Base-by-base conservation (phyloP, 1,140 invertebrate species). In the Heliconius hewitsoni region DNA sequence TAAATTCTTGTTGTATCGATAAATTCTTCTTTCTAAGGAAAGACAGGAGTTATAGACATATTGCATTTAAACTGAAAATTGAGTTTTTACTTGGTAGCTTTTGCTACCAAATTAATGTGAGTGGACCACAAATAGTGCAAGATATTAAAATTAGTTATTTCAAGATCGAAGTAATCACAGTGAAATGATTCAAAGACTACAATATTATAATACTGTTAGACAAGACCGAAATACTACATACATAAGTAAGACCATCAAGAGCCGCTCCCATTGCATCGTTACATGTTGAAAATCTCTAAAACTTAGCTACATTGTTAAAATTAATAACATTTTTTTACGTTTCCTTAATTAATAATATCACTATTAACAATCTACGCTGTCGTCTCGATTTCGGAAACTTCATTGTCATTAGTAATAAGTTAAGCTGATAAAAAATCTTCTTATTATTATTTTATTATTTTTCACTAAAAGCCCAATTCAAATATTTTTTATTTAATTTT, bases 291-390 rank as follows among this genome's bases (percentile, higher is more conserved):
- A 92, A 89, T 89, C 84, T 81, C 88, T 91, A 91, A 88, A 88
- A 87, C 91, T 91, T 93, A 91, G 82, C 91, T 93, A 93, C 89
- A 71, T 89, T 87, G 82, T 89, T 91, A 88, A 92, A 93, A 94
- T 91, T 89, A 94, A 92, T 93, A 94, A 94, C 91, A 92, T 91
- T 91, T 90, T 87, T 52, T 92, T 87, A 84, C 76, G 90, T 89
- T 91, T 89, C 88, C 91, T 93, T 94, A 94, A 88, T 90, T 90
- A 90, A 87, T 93, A 92, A 90, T 94, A 92, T 93, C 91, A 93
- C 92, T 94, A 94, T 93, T 90, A 94, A 94, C 91, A 93, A 92
- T 88, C 91, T 93, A 93, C 89, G 89, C 91, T 89, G 91, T 73
- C 83, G 85, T 90, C 89, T 89, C 91, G 91, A 91, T 78, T 90